Evolutionary conservation across 2,113 vertebrate genomes (phyloP).

Genomic region (Chunga burmeisteri): DNA sequence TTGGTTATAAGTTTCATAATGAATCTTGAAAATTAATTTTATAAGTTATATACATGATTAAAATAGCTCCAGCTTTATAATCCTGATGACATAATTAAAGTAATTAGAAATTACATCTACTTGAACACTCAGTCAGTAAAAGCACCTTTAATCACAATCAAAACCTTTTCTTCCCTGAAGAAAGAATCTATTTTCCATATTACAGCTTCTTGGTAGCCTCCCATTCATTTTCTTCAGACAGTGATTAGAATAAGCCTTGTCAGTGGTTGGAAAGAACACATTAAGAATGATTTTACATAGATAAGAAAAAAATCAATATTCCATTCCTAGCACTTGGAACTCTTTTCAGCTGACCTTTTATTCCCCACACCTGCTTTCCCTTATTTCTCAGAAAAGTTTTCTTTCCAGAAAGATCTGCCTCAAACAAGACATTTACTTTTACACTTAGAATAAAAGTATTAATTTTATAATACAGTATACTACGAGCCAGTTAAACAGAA

Average conservation of each 20-base stretch:
- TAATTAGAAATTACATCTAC: conserved; percentile 40
- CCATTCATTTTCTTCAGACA: conserved; percentile 42
- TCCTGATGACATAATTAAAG: conserved; percentile 25
- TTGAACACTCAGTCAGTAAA: conserved; percentile 15
- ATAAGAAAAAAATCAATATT: conserved; percentile 42
- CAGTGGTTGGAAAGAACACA: not conserved
- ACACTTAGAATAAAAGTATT: not conserved
- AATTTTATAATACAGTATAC: not conserved
- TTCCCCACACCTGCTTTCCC: not conserved
- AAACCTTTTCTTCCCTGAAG: conserved; percentile 6
- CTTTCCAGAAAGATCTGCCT: not conserved
- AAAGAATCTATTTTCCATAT: not conserved
- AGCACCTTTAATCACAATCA: conserved; percentile 35
- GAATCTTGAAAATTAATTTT: not conserved
- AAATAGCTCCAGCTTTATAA: conserved; percentile 16
- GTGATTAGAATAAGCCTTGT: conserved; percentile 31
- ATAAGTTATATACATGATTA: not conserved
- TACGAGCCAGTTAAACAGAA: not conserved
- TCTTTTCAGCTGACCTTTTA: not conserved
- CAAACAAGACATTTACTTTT: not conserved
- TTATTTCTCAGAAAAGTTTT: not conserved
- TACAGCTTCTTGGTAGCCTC: not conserved
- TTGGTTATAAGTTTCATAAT: not conserved
- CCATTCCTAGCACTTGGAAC: conserved; percentile 16
- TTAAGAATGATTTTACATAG: conserved; percentile 46